A percentile compares a stretch with the other conserved stretches of the same genome.
Conservation (phyloP, 2,113 vertebrate genomes). For the Corythoichthys haematopterus region DNA sequence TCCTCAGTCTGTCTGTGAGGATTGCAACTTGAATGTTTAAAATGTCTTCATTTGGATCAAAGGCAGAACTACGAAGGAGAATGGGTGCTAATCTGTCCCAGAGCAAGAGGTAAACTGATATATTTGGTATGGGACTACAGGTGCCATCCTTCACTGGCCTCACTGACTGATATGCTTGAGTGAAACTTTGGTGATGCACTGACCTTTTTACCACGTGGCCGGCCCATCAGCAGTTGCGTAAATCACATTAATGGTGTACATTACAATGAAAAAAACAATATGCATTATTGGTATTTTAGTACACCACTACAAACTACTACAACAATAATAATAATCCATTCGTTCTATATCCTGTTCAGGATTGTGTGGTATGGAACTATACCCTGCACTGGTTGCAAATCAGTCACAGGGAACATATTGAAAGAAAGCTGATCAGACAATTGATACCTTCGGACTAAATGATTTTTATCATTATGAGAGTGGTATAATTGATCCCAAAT, state of each 20-base stretch:
- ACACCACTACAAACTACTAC: background rate
- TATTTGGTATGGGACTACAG: slow-evolving; percentile 12
- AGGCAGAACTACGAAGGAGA: slow-evolving; percentile 1
- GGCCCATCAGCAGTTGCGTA: slow-evolving; percentile 10
- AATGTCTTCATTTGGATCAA: background rate
- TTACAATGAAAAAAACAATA: background rate
- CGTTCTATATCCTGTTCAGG: too few relatives aligned
- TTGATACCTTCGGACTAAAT: background rate
- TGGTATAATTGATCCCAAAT: background rate
- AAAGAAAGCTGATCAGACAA: background rate
- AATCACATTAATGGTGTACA: background rate
- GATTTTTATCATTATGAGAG: background rate
- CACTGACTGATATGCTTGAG: slow-evolving; percentile 38
- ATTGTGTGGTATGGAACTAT: too few relatives aligned
- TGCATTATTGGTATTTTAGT: background rate
- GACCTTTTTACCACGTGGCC: slow-evolving; percentile 47
- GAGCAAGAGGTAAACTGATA: slow-evolving; percentile 55
- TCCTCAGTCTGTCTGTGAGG: slow-evolving; percentile 15
- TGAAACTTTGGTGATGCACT: slow-evolving; percentile 43
- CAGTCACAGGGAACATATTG: too few relatives aligned
- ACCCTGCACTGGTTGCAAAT: too few relatives aligned
- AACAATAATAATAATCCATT: background rate
- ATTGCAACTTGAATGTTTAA: slow-evolving; percentile 7
- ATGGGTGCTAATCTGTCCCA: slow-evolving; percentile 13
- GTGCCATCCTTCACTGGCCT: slow-evolving; percentile 9